A percentile compares a stretch with the other conserved stretches of the same genome.
These are phyloP conservation scores for Vanessa cardui DNA, from an alignment of 2,888 invertebrate species.

Conservation along the genomic window DNA sequence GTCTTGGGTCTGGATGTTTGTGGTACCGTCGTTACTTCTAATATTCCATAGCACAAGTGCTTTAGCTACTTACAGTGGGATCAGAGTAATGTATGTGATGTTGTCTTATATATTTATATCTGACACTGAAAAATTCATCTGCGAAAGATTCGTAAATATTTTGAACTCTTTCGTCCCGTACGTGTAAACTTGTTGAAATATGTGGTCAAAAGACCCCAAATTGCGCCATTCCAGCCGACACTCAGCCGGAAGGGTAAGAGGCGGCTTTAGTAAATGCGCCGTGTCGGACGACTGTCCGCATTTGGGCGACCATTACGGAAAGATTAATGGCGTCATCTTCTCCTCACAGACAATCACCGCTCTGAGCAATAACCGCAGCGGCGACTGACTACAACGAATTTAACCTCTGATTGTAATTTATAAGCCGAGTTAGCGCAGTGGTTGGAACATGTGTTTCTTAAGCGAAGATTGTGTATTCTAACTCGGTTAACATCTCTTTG, in stretches of 20 bases:
- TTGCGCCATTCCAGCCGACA: constrained; percentile 22
- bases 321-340: constrained; percentile 77
- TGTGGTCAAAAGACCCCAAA: constrained; percentile 25
- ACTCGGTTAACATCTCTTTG: no score
- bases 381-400: constrained; percentile 22
- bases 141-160: no score
- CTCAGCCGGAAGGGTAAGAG: constrained; percentile 25
- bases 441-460: no score
- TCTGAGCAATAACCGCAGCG: constrained; percentile 27
- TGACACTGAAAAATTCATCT: no score
- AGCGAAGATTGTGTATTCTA: no score
- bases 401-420: constrained; percentile 20
- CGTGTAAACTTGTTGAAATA: constrained; percentile 13
- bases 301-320: constrained; percentile 67
- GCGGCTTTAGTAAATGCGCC: constrained; percentile 62
- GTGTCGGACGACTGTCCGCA: constrained; percentile 64
- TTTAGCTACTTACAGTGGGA: no score
- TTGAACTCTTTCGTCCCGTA: background rate
- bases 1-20: no score
- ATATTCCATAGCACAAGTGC: no score
- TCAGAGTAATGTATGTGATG: no score
- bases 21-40: no score
- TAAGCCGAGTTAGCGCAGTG: background rate
- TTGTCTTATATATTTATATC: no score
- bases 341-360: constrained; percentile 58